These are phyloP conservation scores for Drosophila gaucha DNA, from an alignment of 2,888 invertebrate genomes.

Conservation along the genomic window DNA sequence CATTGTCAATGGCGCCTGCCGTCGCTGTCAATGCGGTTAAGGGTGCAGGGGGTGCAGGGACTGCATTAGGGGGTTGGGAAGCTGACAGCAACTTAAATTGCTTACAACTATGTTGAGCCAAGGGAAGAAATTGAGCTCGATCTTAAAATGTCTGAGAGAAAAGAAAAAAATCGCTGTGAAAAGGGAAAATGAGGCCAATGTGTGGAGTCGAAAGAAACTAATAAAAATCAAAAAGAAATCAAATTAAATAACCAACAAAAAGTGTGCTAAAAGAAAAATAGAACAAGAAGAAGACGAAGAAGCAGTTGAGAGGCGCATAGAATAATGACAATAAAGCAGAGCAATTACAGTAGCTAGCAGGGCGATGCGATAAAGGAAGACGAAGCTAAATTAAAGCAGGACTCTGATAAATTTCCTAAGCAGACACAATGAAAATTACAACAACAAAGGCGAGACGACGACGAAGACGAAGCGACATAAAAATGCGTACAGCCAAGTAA, in stretches of 20 bases:
- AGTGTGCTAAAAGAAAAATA: constrained; percentile 33
- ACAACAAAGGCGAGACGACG: constrained; percentile 16
- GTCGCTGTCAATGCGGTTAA: constrained; percentile 74
- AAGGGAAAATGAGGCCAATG: constrained; percentile 59
- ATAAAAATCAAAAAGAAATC: constrained; percentile 79
- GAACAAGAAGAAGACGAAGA: constrained; percentile 25
- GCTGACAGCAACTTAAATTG: constrained; percentile 62
- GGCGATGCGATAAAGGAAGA: constrained; percentile 38
- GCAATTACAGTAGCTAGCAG: constrained; percentile 62
- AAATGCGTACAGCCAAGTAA: constrained; percentile 64
- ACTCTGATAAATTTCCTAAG: constrained; percentile 60
- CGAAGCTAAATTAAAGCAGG: constrained; percentile 56
- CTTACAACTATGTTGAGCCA: constrained; percentile 21
- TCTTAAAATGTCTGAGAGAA: constrained; percentile 7
- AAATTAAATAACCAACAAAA: constrained; percentile 74
- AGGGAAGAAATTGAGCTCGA: constrained; percentile 13
- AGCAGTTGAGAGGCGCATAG: constrained; percentile 20
- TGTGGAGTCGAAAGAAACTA: constrained; percentile 51
- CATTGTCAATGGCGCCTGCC: constrained; percentile 79
- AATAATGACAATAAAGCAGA: constrained; percentile 55
- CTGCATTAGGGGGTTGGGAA: constrained; percentile 17
- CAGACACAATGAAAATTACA: constrained; percentile 68
- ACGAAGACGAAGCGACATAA: constrained; percentile 46
- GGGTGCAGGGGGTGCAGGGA: constrained; percentile 25
- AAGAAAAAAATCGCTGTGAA: constrained; percentile 5